A percentile compares a stretch with the other conserved stretches of the same genome.
These are phyloP conservation scores for Morpho achilles DNA, from an alignment of 2,888 invertebrate genomes.

Conservation along the genomic window DNA sequence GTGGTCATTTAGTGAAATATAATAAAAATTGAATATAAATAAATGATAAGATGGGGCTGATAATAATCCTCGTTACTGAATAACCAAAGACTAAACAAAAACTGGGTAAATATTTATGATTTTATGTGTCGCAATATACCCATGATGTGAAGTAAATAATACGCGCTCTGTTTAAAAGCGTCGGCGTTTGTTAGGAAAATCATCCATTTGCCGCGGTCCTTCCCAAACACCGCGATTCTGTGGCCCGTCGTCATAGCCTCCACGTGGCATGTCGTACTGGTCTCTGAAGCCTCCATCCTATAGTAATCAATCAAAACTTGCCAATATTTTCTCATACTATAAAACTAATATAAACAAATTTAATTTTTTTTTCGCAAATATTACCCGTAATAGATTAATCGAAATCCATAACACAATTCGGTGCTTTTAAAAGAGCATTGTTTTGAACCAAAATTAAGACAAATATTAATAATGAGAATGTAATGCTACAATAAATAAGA, in stretches of 20 bases:
- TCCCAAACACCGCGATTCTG: constrained; percentile 80
- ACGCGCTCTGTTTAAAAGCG: constrained; percentile 72
- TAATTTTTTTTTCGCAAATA: no score
- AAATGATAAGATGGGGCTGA: no score
- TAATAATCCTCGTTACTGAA: neutral
- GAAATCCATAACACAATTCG: no score
- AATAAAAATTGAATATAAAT: no score
- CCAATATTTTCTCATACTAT: constrained; percentile 54
- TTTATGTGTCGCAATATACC: constrained; percentile 2
- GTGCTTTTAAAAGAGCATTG: no score
- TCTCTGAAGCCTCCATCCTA: constrained; percentile 78
- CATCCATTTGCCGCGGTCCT: constrained; percentile 78
- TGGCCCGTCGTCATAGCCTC: constrained; percentile 70
- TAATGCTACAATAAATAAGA: no score
- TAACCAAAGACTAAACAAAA: constrained; percentile 20
- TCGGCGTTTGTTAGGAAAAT: constrained; percentile 83
- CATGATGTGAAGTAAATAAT: neutral
- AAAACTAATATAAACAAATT: constrained; percentile 10
- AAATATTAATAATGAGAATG: no score
- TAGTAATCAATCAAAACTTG: constrained; percentile 71
- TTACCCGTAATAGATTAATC: no score
- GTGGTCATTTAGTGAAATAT: no score
- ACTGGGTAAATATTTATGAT: neutral
- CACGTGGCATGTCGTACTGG: constrained; percentile 72
- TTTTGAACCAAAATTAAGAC: no score